Conservation (phyloP, 1,140 invertebrate genomes). For the Drosophila punjabiensis region DNA sequence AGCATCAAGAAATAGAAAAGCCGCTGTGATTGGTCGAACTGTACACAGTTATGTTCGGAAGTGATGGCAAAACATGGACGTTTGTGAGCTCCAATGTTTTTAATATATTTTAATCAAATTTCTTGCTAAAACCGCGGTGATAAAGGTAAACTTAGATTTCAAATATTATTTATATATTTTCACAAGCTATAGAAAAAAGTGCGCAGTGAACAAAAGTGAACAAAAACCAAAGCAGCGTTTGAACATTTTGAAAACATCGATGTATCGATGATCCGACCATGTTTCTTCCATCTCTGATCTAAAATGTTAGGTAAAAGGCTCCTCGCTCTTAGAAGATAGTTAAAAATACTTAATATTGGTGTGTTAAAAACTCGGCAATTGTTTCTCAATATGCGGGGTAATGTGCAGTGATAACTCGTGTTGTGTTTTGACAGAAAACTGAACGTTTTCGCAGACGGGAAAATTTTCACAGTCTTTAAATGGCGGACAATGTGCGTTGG, state of each 20-base stretch:
- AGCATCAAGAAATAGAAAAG: conserved; percentile 63
- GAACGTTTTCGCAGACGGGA: conserved; percentile 5
- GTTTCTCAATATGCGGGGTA: conserved; percentile 50
- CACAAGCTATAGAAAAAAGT: neutral
- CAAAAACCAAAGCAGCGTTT: neutral
- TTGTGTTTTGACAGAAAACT: conserved; percentile 22
- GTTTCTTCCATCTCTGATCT: conserved; percentile 19
- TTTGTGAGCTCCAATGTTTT: neutral
- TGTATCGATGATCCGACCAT: conserved; percentile 3
- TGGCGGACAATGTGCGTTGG: conserved; percentile 84
- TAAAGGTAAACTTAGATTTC: too few species aligned
- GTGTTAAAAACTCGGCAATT: conserved; percentile 46
- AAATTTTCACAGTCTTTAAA: conserved; percentile 75
- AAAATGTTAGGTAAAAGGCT: conserved; percentile 80
- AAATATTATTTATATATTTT: neutral
- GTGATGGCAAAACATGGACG: neutral
- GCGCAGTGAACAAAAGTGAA: neutral
- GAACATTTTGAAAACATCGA: neutral
- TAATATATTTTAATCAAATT: too few species aligned
- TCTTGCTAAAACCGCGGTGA: too few species aligned
- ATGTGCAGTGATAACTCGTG: conserved; percentile 26
- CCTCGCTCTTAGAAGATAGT: conserved; percentile 67
- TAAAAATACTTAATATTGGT: conserved; percentile 72
- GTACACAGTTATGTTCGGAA: conserved; percentile 66
- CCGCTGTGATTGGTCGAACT: conserved; percentile 74